These are phyloP conservation scores for Drosophila bifasciata DNA, from an alignment of 1,140 invertebrate genomes.

Conservation along the genomic window DNA sequence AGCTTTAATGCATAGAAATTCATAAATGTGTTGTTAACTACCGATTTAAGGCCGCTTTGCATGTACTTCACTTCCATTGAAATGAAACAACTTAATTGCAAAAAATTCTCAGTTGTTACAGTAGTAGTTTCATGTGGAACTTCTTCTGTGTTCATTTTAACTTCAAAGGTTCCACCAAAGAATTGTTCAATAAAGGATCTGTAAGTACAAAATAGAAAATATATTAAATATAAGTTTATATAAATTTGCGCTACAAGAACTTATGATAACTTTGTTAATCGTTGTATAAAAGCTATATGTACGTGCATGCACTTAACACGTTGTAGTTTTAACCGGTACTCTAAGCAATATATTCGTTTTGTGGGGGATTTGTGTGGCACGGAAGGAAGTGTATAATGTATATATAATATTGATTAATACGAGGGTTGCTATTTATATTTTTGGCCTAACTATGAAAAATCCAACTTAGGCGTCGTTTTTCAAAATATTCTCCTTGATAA, in stretches of 20 bases:
- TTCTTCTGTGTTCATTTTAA: slow-evolving; percentile 94
- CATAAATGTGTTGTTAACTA: slow-evolving; percentile 69
- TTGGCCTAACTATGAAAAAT: too few relatives aligned
- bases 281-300: too few relatives aligned
- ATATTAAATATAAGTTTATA: background rate
- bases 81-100: slow-evolving; percentile 99
- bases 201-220: background rate
- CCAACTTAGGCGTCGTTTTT: too few relatives aligned
- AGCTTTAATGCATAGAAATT: background rate
- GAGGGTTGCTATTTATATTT: too few relatives aligned
- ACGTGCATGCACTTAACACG: too few relatives aligned
- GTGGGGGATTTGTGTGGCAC: too few relatives aligned
- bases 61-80: slow-evolving; percentile 99
- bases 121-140: slow-evolving; percentile 92
- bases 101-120: slow-evolving; percentile 92
- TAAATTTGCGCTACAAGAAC: background rate
- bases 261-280: too few relatives aligned
- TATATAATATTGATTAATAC: too few relatives aligned
- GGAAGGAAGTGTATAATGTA: too few relatives aligned
- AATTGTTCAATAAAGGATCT: slow-evolving; percentile 96
- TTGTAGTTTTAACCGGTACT: too few relatives aligned
- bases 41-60: slow-evolving; percentile 94
- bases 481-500: too few relatives aligned
- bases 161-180: slow-evolving; percentile 95
- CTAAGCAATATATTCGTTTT: too few relatives aligned